phyloP scores from a whole-genome alignment of 2,113 vertebrate species.

The Etia nguti region DNA sequence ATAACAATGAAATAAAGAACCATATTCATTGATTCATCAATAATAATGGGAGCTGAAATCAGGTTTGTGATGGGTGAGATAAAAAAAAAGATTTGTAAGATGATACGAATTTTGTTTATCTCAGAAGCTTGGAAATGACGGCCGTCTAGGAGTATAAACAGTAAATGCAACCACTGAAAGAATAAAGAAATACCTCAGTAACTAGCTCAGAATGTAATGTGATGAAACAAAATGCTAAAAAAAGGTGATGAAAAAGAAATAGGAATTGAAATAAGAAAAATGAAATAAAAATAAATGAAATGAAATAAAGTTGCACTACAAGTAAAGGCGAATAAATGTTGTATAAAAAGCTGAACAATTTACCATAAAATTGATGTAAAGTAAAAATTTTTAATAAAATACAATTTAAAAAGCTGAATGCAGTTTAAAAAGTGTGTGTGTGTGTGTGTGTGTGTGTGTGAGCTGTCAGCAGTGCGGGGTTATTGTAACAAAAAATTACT shows the following conservation, averaged over 20 bases:
- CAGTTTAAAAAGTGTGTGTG: too few relatives aligned
- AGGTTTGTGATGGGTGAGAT: background rate
- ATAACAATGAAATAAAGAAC: background rate
- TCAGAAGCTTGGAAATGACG: background rate
- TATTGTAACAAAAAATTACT: background rate
- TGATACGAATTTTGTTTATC: background rate
- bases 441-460: too few relatives aligned
- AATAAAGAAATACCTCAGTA: rapidly evolving
- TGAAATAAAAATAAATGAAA: background rate
- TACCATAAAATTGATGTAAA: too few relatives aligned
- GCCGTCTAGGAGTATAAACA: rapidly evolving
- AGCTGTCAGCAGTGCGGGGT: too few relatives aligned
- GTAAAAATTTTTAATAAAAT: too few relatives aligned
- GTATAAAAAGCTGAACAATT: too few relatives aligned
- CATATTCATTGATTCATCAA: background rate
- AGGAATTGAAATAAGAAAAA: too few relatives aligned
- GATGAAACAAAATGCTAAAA: background rate
- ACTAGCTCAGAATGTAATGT: background rate
- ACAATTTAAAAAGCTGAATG: too few relatives aligned
- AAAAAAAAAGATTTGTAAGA: background rate
- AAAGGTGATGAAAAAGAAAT: too few relatives aligned
- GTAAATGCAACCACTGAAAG: background rate
- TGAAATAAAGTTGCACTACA: too few relatives aligned
- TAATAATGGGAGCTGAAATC: background rate
- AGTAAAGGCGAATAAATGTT: background rate